Conservation (phyloP, 2,797 vertebrate genomes). For the Amblyopsis hoosieri region DNA sequence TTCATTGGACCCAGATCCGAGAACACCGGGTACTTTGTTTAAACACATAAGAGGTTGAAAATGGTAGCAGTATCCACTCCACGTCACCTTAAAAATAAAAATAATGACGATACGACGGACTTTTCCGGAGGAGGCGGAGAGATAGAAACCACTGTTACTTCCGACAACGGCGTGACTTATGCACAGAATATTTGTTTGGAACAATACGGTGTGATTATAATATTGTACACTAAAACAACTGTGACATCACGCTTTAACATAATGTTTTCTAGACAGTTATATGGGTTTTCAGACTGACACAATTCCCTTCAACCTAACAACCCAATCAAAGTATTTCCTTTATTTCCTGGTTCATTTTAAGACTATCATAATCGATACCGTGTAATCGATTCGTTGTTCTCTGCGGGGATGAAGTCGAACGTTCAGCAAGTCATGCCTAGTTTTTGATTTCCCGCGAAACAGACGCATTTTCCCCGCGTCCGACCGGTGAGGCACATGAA, state of each 20-base stretch:
- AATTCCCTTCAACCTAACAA: conserved; percentile 54
- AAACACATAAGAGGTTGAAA: conserved; percentile 22
- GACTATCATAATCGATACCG: conserved; percentile 30
- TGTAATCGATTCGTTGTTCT: conserved; percentile 12
- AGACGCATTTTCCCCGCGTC: conserved; percentile 23
- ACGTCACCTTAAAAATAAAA: conserved; percentile 80
- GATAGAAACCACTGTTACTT: conserved; percentile 4
- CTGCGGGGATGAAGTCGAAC: background rate
- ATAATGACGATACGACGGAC: conserved; percentile 54
- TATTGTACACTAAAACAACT: background rate
- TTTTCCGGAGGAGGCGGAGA: conserved; percentile 79
- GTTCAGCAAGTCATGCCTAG: conserved; percentile 60
- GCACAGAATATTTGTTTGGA: no score
- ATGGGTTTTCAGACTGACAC: conserved; percentile 40
- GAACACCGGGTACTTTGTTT: conserved; percentile 39
- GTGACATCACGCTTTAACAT: background rate
- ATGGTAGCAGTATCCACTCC: conserved; percentile 70
- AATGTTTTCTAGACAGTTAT: conserved; percentile 1
- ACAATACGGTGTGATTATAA: background rate
- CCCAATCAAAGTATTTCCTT: conserved; percentile 43
- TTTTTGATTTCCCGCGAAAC: conserved; percentile 73
- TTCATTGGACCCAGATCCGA: conserved; percentile 18
- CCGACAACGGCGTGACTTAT: accelerated
- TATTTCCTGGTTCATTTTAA: conserved; percentile 24
- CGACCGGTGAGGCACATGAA: background rate